Evolutionary conservation across 64 coral and sea anemone species (phyloP), one percentile per base, ranked within the genome.

Genomic region (Acropora tenuis): DNA sequence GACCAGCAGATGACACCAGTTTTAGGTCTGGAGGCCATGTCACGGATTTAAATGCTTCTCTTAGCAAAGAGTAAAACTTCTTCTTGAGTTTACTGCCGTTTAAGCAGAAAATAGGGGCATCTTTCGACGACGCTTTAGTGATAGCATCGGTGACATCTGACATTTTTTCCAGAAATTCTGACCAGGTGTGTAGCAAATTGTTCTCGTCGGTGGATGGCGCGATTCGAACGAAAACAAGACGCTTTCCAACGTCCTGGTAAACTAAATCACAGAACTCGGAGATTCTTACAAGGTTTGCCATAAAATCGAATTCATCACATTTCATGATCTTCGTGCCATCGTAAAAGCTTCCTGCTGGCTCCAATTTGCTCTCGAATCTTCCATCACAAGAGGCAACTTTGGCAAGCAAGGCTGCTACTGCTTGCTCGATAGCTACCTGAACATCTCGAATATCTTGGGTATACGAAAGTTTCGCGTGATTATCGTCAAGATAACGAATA

Each of bases 31-130:
- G 41, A 84, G 81, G 43, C 81, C 81, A 84, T 66, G 13, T 19
- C 43, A 84, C 63, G 41, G 61, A 69, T 84, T 69, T 84, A 47
- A 84, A 84, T n/a, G 81, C 81, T 61, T 84, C 81, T 84, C 81
- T 84, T 48, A 69, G 16, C 58, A 84, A 84, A 1, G 60, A 84
- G 69, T 69, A 84, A 69, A 68, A 84, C 42, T 13, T 84, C 81
- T 84, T 43, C 44, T 84, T 84, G 2, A 84, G 42, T 6, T n/a
- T 84, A 13, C 60, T 69, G 5, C 81, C 61, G 43, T 84, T 41
- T 69, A 84, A 84, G 40, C 63, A 84, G 43, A 47, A 61, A 69
- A 69, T 47, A 17, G 81, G 61, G 1, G 7, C 0, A 8, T 69
- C 60, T 47, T 19, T 4, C 1, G 81, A 41, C 18, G n/a, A 0